Conservation (phyloP, 2,113 vertebrate species). For the Anseranas semipalmata region DNA sequence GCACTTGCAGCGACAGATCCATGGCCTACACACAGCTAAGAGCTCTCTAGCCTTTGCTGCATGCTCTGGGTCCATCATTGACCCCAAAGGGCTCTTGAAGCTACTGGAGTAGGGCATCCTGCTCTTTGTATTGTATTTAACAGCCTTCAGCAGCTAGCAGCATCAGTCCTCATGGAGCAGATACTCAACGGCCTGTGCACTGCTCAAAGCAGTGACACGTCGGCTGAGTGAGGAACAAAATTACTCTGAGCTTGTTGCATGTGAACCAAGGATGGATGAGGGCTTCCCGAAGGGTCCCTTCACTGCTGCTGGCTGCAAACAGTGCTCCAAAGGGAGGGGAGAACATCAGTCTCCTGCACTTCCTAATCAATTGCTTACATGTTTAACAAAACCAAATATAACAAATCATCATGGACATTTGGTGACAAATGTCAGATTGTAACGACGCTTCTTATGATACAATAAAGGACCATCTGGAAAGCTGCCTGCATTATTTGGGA, state of each 20-base stretch:
- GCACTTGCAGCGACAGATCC: background rate
- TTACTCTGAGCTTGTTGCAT: background rate
- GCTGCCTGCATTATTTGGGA: background rate
- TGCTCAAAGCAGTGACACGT: background rate
- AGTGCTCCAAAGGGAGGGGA: background rate
- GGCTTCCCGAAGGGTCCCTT: background rate
- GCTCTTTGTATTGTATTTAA: background rate
- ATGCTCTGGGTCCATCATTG: background rate
- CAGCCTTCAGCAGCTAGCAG: background rate
- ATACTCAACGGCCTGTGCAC: fast-evolving
- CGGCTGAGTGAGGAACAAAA: background rate
- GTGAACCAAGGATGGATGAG: background rate
- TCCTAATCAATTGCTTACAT: background rate
- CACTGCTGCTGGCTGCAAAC: background rate
- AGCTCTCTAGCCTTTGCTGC: background rate
- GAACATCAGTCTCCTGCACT: background rate
- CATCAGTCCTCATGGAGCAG: background rate
- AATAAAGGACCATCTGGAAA: background rate
- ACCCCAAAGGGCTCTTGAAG: background rate
- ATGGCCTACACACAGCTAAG: background rate
- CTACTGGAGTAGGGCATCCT: background rate
- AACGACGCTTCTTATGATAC: background rate
- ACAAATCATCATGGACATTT: background rate
- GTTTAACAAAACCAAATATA: background rate
- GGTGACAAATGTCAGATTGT: background rate